A percentile compares a stretch with the other conserved stretches of the same genome.
Evolutionary conservation across 1,140 invertebrate species (phyloP).

Genomic region (Macrostomum lignano): DNA sequence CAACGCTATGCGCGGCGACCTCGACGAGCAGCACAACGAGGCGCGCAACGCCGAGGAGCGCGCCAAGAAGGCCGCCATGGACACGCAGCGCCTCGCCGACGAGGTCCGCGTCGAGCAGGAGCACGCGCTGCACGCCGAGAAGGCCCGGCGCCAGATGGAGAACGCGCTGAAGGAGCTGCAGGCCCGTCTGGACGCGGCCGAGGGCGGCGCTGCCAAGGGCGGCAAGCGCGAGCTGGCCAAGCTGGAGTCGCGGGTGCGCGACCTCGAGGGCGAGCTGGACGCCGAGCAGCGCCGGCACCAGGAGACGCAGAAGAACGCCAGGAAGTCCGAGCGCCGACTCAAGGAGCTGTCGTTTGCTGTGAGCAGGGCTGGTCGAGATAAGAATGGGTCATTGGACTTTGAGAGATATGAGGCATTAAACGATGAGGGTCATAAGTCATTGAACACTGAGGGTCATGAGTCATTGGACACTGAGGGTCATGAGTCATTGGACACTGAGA

Average conservation of each 20-base stretch:
- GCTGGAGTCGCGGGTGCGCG: constrained; percentile 32
- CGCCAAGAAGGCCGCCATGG: constrained; percentile 60
- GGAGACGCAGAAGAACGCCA: constrained; percentile 36
- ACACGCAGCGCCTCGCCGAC: constrained; percentile 78
- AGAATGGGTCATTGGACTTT: too few species aligned
- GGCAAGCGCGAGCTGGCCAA: constrained; percentile 49
- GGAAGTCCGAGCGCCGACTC: constrained; percentile 47
- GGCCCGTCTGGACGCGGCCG: constrained; percentile 70
- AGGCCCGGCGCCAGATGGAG: constrained; percentile 80
- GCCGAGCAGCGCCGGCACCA: constrained; percentile 75
- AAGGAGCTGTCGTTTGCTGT: constrained; percentile 51
- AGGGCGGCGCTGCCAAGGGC: constrained; percentile 79
- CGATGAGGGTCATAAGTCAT: too few species aligned
- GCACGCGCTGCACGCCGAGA: constrained; percentile 83
- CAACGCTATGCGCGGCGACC: constrained; percentile 48
- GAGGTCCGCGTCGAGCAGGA: constrained; percentile 93
- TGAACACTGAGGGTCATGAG: too few species aligned
- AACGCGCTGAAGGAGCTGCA: constrained; percentile 60
- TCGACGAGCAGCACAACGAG: constrained; percentile 25
- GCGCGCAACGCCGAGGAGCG: constrained; percentile 19
- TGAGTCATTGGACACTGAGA: too few species aligned
- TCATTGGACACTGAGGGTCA: too few species aligned
- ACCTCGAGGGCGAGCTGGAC: constrained; percentile 84
- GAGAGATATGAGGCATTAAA: too few species aligned
- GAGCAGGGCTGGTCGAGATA: too few species aligned